Evolutionary conservation across 2,113 vertebrate genomes (phyloP).

Genomic region (Lasiurus borealis): DNA sequence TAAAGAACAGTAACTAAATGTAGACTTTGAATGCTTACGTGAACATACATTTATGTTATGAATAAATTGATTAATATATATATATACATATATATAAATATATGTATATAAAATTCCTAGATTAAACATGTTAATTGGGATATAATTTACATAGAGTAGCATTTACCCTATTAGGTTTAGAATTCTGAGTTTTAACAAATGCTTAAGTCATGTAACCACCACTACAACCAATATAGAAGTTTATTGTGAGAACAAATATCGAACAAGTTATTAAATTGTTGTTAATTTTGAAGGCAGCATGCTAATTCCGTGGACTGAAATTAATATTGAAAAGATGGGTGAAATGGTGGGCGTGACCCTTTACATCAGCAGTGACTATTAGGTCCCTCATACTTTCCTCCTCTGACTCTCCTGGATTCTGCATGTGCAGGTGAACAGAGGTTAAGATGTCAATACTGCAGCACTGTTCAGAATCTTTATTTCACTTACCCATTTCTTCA

Average conservation of each 20-base stretch:
- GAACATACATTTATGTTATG: background rate
- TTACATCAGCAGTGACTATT: background rate
- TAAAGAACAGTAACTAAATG: background rate
- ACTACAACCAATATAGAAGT: background rate
- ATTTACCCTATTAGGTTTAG: background rate
- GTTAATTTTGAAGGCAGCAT: background rate
- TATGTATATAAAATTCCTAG: background rate
- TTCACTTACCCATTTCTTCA: background rate
- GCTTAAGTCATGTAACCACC: background rate
- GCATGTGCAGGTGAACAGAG: accelerated
- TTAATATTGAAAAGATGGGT: background rate
- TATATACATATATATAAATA: too few relatives aligned
- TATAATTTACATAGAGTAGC: background rate
- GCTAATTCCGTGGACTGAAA: background rate
- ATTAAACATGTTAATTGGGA: background rate
- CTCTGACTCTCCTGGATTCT: background rate
- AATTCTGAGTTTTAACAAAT: constrained; percentile 26
- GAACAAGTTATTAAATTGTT: background rate
- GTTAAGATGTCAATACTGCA: background rate
- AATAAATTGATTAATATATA: background rate
- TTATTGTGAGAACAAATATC: background rate
- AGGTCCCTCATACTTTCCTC: background rate
- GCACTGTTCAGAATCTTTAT: background rate
- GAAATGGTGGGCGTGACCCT: background rate
- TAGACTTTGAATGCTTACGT: background rate